A percentile compares a stretch with the other conserved stretches of the same genome.
Conservation (phyloP, 2,113 vertebrate species). For the Periophthalmodon schlosseri region DNA sequence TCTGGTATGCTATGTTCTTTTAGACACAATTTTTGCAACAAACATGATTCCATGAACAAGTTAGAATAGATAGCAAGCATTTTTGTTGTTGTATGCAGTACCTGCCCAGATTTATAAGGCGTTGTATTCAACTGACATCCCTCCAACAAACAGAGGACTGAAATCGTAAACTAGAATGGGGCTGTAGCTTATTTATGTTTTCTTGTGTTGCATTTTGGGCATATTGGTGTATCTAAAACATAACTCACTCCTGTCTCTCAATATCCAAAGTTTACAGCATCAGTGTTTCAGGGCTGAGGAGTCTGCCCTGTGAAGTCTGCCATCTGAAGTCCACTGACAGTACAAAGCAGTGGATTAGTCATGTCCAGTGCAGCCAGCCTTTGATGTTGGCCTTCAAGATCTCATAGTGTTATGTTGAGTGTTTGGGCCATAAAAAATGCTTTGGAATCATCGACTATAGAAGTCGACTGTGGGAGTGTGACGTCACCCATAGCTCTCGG, state of each 20-base stretch:
- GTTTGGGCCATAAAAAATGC: neutral
- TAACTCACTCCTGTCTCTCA: neutral
- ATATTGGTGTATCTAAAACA: neutral
- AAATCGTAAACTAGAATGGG: neutral
- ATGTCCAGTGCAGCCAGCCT: neutral
- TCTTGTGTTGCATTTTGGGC: neutral
- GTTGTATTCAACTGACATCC: too few species aligned
- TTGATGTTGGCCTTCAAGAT: neutral
- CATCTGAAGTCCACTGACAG: neutral
- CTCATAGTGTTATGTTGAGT: neutral
- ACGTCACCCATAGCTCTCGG: too few species aligned
- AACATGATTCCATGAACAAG: too few species aligned
- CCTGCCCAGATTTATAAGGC: too few species aligned
- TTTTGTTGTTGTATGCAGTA: too few species aligned
- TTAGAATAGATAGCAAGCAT: too few species aligned
- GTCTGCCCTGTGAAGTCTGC: too few species aligned
- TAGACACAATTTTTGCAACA: too few species aligned
- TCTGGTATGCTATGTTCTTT: neutral
- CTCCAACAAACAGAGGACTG: too few species aligned
- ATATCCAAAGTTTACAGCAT: neutral
- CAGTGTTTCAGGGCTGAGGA: neutral
- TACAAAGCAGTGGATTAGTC: neutral
- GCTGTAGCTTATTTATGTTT: neutral
- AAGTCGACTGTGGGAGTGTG: too few species aligned
- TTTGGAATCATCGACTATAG: too few species aligned